Conservation (phyloP, 2,797 vertebrate species). For the Cynopterus sphinx region DNA sequence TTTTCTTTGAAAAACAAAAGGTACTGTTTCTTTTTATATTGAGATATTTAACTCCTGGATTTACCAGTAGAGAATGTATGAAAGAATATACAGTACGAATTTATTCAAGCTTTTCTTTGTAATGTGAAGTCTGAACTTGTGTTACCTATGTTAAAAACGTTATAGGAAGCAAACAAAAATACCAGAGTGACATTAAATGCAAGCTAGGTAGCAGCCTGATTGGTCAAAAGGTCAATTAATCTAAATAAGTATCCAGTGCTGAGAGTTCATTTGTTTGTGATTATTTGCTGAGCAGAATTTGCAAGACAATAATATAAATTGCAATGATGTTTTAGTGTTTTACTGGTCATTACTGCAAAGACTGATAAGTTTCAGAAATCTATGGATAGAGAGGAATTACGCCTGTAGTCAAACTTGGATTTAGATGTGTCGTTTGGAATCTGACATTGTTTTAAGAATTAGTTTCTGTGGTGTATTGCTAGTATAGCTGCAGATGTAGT, state of each 20-base stretch:
- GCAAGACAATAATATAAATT: not conserved
- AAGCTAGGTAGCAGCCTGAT: not conserved
- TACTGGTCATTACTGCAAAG: not conserved
- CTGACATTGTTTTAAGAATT: not conserved
- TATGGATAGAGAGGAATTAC: not conserved
- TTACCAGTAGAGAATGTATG: not conserved
- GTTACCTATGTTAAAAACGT: slow-evolving; percentile 6
- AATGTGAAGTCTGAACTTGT: slow-evolving; percentile 60
- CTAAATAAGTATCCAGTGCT: not conserved
- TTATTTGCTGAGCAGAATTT: slow-evolving; percentile 18
- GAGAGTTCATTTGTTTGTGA: slow-evolving; percentile 23
- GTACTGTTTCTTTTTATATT: not conserved
- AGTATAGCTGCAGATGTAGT: not conserved
- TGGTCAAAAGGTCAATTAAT: not conserved
- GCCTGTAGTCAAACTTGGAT: not conserved
- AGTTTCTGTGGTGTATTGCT: not conserved
- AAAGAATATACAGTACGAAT: not conserved
- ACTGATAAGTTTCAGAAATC: not conserved
- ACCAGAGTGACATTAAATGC: slow-evolving; percentile 50
- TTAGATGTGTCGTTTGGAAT: not conserved
- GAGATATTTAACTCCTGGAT: not conserved
- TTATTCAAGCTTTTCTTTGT: slow-evolving; percentile 38
- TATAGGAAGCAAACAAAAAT: slow-evolving; percentile 60
- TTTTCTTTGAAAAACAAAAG: slow-evolving; percentile 37
- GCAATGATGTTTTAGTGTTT: not conserved